These are phyloP conservation scores for Streptopelia turtur DNA, from an alignment of 2,797 vertebrate genomes.

Conservation along the genomic window DNA sequence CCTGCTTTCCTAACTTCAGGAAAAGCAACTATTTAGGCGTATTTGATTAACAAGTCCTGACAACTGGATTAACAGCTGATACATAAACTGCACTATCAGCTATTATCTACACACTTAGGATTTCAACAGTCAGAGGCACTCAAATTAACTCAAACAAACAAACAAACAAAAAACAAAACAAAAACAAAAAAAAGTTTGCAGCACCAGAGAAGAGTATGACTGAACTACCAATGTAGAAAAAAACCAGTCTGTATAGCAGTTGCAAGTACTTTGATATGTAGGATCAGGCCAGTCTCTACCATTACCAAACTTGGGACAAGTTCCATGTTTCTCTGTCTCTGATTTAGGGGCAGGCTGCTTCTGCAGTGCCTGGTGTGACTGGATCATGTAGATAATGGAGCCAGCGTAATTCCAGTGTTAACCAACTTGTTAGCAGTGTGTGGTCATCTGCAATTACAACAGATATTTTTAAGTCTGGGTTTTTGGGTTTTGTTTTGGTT, in stretches of 20 bases:
- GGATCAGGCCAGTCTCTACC: background rate
- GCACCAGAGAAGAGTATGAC: background rate
- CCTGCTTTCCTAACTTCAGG: background rate
- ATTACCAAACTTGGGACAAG: background rate
- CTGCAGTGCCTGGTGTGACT: background rate
- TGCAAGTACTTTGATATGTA: background rate
- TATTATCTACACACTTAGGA: background rate
- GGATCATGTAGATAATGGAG: background rate
- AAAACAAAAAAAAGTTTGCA: background rate
- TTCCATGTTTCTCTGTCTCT: background rate
- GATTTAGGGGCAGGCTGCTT: background rate
- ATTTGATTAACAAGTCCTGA: slow-evolving; percentile 23
- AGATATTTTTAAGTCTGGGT: background rate
- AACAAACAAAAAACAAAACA: background rate
- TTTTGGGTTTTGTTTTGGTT: no score
- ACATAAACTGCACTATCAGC: background rate
- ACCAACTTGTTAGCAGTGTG: background rate
- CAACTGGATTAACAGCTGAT: background rate
- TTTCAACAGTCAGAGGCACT: background rate
- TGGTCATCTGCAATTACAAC: background rate
- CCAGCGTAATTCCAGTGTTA: background rate
- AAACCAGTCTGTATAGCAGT: background rate
- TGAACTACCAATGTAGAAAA: background rate
- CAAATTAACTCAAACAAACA: background rate
- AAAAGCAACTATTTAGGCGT: background rate